phyloP scores from a whole-genome alignment of 2,888 invertebrate genomes.

The Caenorhabditis japonica region DNA sequence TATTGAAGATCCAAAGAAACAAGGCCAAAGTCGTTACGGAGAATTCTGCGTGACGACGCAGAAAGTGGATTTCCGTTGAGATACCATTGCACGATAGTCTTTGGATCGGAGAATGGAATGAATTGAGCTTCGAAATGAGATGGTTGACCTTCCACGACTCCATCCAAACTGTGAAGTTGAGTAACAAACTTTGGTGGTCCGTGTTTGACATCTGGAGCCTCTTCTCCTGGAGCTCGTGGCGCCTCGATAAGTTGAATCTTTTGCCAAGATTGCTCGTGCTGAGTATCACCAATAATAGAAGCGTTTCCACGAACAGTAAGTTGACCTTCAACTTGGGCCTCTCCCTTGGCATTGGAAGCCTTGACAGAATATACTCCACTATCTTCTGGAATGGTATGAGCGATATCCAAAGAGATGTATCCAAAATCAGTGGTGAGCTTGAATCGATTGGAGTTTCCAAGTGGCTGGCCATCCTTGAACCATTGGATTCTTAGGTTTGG shows the following conservation, averaged over 20 bases:
- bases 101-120: constrained; percentile 79
- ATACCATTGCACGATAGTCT: constrained; percentile 73
- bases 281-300: constrained; percentile 84
- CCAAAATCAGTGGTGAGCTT: constrained; percentile 84
- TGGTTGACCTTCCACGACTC: constrained; percentile 83
- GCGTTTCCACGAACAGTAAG: constrained; percentile 70
- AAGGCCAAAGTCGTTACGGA: constrained; percentile 91
- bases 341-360: constrained; percentile 71
- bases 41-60: constrained; percentile 76
- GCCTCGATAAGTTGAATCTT: constrained; percentile 89
- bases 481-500: constrained; percentile 87
- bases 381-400: constrained; percentile 85
- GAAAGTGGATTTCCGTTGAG: constrained; percentile 91
- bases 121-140: constrained; percentile 93
- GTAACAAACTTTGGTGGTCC: constrained; percentile 86
- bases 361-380: constrained; percentile 70
- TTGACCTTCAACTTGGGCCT: constrained; percentile 68
- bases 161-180: constrained; percentile 62
- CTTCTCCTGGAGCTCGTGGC: constrained; percentile 67
- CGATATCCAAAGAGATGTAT: constrained; percentile 91
- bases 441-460: constrained; percentile 71
- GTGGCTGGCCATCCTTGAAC: constrained; percentile 80
- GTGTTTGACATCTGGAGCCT: constrained; percentile 79
- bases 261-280: constrained; percentile 91
- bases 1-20: constrained; percentile 90